These are phyloP conservation scores for Ictidomys tridecemlineatus DNA, from an alignment of 2,113 vertebrate species.

Conservation along the genomic window DNA sequence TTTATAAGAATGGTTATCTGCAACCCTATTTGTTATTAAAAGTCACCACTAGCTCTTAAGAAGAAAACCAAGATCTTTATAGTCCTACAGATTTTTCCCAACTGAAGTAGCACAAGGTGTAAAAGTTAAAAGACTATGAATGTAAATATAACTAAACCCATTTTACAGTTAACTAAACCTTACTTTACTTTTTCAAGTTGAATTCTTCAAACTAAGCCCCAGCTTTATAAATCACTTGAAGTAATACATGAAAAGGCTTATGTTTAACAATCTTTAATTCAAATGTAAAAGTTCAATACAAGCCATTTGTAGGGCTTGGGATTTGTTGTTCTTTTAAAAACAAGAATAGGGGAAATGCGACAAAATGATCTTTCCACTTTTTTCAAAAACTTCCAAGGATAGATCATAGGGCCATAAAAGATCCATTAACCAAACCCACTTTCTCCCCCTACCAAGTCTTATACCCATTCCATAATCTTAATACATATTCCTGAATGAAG, in stretches of 20 bases:
- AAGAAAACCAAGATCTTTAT: conserved; percentile 76
- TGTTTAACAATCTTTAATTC: conserved; percentile 89
- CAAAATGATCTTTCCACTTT: conserved; percentile 86
- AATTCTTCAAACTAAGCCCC: conserved; percentile 84
- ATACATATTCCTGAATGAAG: conserved; percentile 82
- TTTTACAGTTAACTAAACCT: conserved; percentile 71
- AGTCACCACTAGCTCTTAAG: conserved; percentile 80
- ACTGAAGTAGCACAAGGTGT: conserved; percentile 81
- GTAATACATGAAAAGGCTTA: conserved; percentile 87
- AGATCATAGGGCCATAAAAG: conserved; percentile 79
- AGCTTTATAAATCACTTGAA: conserved; percentile 83
- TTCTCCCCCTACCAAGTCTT: conserved; percentile 68
- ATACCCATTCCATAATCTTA: conserved; percentile 79
- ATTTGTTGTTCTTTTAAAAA: conserved; percentile 73
- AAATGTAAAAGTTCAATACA: conserved; percentile 87
- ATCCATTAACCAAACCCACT: conserved; percentile 81
- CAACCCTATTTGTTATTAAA: conserved; percentile 44
- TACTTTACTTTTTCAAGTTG: conserved; percentile 67
- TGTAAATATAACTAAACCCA: conserved; percentile 62
- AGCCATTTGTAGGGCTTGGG: conserved; percentile 86
- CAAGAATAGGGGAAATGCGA: conserved; percentile 81
- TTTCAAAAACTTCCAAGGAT: conserved; percentile 84
- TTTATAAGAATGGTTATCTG: conserved; percentile 78
- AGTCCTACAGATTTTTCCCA: conserved; percentile 83
- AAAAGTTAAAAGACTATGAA: conserved; percentile 74